Base-by-base conservation (phyloP, 2,113 vertebrate genomes). In the Mirza zaza region DNA sequence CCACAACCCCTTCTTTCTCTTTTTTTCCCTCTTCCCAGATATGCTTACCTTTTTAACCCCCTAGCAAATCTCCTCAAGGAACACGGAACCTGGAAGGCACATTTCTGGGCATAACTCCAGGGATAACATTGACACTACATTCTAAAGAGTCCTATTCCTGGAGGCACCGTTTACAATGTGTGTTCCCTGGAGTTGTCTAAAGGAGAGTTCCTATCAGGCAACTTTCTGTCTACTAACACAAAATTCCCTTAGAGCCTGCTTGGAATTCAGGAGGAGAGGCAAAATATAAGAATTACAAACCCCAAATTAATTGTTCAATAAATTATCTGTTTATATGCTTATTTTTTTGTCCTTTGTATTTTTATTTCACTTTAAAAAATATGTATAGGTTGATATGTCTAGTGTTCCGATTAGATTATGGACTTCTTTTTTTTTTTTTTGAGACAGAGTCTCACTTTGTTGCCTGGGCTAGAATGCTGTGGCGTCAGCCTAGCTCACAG, bases 321-420 rank as follows among this genome's bases (percentile, higher is more conserved):
- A 95, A 81, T 77, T 82, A 90, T 90, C 52, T 45, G 82, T 27
- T 70, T 61, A 86, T 52, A 90, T 2, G 59, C 14, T 45, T 80
- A 18, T 59, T 77, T 90, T 80, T 87, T 87, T 59, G 36, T 67
- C 34, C 25, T 23, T 68, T 87, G 34, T 83, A 87, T 84, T 93
- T 96, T 87, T 92, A 71, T 85, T 83, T 36, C 5, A 63, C 27
- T 94, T 96, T 67, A 3, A 93, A 84, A 90, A 93, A 55, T 80
- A 76, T 63, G 18, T 61, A 82, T 91, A 65, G 48, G 21, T 18
- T 73, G 83, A 83, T 57, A 87, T 29, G 29, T 89, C 70, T 79
- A 76, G 25, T 75, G 27, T 86, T 89, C 65, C 21, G n/a, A 80
- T 52, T 71, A 50, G 36, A 87, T 80, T 84, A 61, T 68, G 17